phyloP scores from a whole-genome alignment of 2,888 invertebrate genomes.

The Spodoptera exigua region DNA sequence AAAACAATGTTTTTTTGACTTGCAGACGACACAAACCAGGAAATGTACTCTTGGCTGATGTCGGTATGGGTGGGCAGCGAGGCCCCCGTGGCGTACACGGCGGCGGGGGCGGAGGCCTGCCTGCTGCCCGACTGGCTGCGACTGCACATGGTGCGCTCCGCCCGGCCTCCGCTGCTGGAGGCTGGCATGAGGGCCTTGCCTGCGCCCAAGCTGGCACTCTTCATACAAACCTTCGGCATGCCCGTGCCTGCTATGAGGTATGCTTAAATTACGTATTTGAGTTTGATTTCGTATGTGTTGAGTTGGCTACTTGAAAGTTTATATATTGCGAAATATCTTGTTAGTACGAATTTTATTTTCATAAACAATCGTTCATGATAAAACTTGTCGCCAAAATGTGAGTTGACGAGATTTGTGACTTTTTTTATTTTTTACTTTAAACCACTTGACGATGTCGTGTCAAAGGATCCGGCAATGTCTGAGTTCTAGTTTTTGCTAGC shows the following conservation, averaged over 20 bases:
- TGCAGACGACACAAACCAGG: constrained; percentile 83
- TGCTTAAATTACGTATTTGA: not conserved
- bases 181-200: constrained; percentile 96
- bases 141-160: constrained; percentile 96
- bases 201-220: constrained; percentile 96
- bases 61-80: constrained; percentile 93
- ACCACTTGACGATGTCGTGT: too few relatives aligned
- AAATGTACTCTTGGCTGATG: constrained; percentile 91
- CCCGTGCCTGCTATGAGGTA: constrained; percentile 96
- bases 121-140: constrained; percentile 98
- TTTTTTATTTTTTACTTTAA: too few relatives aligned
- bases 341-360: too few relatives aligned
- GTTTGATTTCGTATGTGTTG: not conserved
- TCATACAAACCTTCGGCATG: constrained; percentile 98
- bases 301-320: too few relatives aligned
- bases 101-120: constrained; percentile 93
- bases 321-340: too few relatives aligned
- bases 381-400: too few relatives aligned
- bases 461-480: too few relatives aligned
- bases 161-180: constrained; percentile 94
- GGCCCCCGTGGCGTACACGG: constrained; percentile 93
- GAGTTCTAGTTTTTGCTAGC: too few relatives aligned
- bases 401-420: too few relatives aligned
- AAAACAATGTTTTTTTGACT: too few relatives aligned
- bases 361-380: too few relatives aligned